A percentile compares a stretch with the other conserved stretches of the same genome.
Evolutionary conservation across 2,797 vertebrate genomes (phyloP).

Genomic region (Pogoniulus pusillus): DNA sequence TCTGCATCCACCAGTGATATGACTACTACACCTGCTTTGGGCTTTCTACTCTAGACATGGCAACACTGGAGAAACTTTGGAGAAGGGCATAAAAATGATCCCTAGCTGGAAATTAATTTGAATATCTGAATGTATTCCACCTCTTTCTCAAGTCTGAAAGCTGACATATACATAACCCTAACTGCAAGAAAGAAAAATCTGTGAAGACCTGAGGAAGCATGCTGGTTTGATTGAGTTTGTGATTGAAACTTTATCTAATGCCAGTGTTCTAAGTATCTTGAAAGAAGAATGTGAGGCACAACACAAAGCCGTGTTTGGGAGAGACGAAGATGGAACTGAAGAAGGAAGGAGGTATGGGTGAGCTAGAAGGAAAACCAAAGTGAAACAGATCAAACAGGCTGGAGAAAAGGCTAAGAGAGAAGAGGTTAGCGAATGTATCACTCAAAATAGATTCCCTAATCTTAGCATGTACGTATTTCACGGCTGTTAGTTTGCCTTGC

Average conservation of each 20-base stretch:
- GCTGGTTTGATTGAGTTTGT: neutral
- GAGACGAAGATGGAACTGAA: neutral
- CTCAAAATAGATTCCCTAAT: neutral
- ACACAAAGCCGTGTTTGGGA: neutral
- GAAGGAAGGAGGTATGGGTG: neutral
- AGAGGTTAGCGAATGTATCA: neutral
- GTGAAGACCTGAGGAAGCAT: neutral
- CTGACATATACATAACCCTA: neutral
- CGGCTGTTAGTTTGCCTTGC: neutral
- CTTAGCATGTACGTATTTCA: neutral
- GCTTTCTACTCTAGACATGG: neutral
- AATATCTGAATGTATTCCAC: neutral
- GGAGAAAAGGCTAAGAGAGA: neutral
- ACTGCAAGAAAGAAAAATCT: neutral
- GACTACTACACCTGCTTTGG: neutral
- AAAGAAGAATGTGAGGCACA: neutral
- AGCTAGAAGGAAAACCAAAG: neutral
- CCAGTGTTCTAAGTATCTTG: neutral
- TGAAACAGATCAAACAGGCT: neutral
- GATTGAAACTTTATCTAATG: neutral
- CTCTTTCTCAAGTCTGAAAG: neutral
- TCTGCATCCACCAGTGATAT: neutral
- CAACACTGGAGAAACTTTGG: neutral
- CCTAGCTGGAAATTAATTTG: neutral
- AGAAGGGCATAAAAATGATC: neutral